phyloP scores from a whole-genome alignment of 2,888 invertebrate species.

The Acleris emargana region DNA sequence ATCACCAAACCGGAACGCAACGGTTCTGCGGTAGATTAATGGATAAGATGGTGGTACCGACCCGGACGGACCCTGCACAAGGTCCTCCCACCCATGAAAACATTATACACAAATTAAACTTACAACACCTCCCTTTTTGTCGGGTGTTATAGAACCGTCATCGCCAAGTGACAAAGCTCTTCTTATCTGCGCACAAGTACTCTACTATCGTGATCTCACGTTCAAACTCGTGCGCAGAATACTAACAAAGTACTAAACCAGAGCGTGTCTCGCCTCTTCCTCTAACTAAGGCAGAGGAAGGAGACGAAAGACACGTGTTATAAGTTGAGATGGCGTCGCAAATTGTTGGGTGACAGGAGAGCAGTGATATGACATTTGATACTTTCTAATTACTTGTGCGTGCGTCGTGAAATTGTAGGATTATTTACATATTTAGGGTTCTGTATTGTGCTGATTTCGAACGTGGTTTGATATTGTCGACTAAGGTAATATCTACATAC shows the following conservation, averaged over 20 bases:
- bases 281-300: neutral
- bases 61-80: no score
- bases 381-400: conserved; percentile 29
- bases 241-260: neutral
- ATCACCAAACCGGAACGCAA: no score
- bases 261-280: neutral
- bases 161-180: neutral
- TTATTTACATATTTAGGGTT: conserved; percentile 21
- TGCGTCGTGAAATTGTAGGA: conserved; percentile 7
- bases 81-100: no score
- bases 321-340: conserved; percentile 13
- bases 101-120: no score
- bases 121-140: no score
- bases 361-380: conserved; percentile 25
- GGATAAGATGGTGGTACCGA: no score
- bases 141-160: no score
- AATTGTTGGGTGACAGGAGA: conserved; percentile 23
- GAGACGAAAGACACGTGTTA: neutral
- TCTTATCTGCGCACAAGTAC: conserved; percentile 1
- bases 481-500: no score
- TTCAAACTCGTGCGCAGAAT: neutral
- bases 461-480: no score
- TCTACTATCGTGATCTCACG: conserved; percentile 3
- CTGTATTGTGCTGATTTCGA: neutral
- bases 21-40: no score